A percentile compares a stretch with the other conserved stretches of the same genome.
Conservation (phyloP, 2,113 vertebrate genomes). For the Acrocephalus arundinaceus region DNA sequence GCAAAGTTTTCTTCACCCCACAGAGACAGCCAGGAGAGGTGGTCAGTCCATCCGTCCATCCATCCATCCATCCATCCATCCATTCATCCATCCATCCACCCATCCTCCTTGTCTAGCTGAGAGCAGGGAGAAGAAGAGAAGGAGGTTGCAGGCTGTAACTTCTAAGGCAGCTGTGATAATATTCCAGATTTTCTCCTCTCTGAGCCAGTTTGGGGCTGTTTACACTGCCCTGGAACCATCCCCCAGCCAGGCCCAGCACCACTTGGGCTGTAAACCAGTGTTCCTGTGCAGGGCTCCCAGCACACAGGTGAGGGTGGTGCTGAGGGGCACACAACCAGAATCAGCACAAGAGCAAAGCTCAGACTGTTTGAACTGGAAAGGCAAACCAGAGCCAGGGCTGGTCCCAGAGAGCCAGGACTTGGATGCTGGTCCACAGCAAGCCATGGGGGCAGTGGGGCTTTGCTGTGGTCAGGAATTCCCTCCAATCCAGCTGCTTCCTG, state of each 20-base stretch:
- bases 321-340: accelerated
- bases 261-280: accelerated
- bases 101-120: not conserved
- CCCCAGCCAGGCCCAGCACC: not conserved
- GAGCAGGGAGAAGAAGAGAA: not conserved
- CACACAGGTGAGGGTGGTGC: not conserved
- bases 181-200: not conserved
- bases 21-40: not conserved
- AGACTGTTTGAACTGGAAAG: not conserved
- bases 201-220: not conserved
- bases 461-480: not conserved
- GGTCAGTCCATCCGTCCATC: not conserved
- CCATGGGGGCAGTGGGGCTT: not conserved
- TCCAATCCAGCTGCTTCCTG: not conserved
- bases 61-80: not conserved
- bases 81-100: not conserved
- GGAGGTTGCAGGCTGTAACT: not conserved
- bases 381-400: not conserved
- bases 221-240: not conserved
- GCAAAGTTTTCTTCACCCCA: constrained; percentile 35
- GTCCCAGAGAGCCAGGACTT: not conserved
- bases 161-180: not conserved
- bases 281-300: not conserved
- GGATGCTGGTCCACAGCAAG: not conserved
- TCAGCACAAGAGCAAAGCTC: not conserved